A percentile compares a stretch with the other conserved stretches of the same genome.
Evolutionary conservation across 2,888 invertebrate species (phyloP).

Genomic region (Metalampra italica): DNA sequence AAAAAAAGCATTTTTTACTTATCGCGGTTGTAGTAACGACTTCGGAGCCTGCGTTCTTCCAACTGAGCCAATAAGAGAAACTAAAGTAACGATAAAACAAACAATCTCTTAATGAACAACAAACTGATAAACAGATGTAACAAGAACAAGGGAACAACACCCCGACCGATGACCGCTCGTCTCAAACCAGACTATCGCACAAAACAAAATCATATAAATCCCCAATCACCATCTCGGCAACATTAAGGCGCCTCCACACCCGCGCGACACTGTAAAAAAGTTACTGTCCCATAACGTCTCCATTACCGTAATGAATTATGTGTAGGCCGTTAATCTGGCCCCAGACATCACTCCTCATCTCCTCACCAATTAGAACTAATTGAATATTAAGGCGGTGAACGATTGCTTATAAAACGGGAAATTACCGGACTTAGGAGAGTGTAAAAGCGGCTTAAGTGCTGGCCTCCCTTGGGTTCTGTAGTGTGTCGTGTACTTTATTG

Average conservation of each 20-base stretch:
- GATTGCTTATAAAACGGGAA: slow-evolving; percentile 62
- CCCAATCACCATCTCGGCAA: slow-evolving; percentile 6
- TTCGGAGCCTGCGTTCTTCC: no score
- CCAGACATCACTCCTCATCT: slow-evolving; percentile 55
- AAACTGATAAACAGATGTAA: no score
- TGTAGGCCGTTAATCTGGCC: slow-evolving; percentile 52
- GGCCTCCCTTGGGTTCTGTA: not conserved
- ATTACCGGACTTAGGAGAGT: slow-evolving; percentile 28
- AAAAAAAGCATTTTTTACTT: no score
- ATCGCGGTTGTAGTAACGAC: no score
- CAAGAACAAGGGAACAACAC: no score
- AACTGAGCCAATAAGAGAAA: no score
- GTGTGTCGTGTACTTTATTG: not conserved
- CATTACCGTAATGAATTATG: slow-evolving; percentile 71
- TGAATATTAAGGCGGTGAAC: slow-evolving; percentile 61
- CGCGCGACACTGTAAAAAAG: slow-evolving; percentile 43
- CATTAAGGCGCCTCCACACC: slow-evolving; percentile 25
- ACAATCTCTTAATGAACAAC: no score
- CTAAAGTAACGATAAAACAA: no score
- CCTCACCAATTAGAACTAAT: slow-evolving; percentile 59
- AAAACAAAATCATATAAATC: slow-evolving; percentile 11
- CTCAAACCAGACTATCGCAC: slow-evolving; percentile 1
- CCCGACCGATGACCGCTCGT: not conserved
- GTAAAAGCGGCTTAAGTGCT: slow-evolving; percentile 24
- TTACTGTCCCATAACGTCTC: slow-evolving; percentile 57